These are phyloP conservation scores for Panurus biarmicus DNA, from an alignment of 2,113 vertebrate species.

Conservation along the genomic window DNA sequence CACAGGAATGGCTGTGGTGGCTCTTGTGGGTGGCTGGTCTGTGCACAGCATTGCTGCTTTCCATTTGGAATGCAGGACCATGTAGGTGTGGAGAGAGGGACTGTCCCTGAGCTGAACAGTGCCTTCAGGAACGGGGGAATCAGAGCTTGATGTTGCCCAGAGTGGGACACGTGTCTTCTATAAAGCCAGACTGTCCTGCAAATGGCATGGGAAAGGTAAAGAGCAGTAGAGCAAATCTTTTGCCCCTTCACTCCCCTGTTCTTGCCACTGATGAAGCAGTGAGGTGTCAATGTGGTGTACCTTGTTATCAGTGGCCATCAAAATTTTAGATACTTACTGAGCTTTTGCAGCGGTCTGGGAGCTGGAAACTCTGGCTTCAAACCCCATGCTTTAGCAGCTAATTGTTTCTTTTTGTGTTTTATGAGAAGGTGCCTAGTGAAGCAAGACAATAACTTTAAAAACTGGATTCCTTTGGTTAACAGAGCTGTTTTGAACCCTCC, in stretches of 20 bases:
- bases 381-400: neutral
- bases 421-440: neutral
- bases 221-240: neutral
- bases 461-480: neutral
- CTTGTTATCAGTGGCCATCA: neutral
- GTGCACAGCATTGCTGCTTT: neutral
- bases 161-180: rapidly evolving
- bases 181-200: neutral
- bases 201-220: neutral
- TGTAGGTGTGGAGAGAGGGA: neutral
- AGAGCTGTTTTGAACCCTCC: neutral
- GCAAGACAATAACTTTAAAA: neutral
- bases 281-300: neutral
- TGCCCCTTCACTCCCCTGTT: neutral
- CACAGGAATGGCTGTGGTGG: neutral
- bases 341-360: neutral
- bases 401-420: neutral
- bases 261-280: neutral
- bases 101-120: neutral
- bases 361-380: neutral
- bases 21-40: neutral
- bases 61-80: neutral
- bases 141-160: neutral
- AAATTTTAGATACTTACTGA: neutral
- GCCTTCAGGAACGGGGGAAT: neutral